Conservation (phyloP, 2,797 vertebrate genomes). For the Paratrypauchen microcephalus region DNA sequence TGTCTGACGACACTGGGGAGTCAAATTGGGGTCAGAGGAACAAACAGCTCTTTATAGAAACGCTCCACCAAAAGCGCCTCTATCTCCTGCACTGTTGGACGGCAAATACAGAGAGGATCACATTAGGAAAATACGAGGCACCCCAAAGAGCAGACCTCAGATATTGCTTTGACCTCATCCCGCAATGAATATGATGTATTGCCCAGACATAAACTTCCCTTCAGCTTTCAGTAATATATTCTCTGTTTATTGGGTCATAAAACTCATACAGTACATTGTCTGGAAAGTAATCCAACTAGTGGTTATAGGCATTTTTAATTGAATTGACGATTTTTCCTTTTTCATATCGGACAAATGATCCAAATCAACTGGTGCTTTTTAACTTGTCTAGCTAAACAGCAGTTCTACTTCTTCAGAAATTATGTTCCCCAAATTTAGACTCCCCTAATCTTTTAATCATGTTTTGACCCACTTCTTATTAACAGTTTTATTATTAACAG, state of each 20-base stretch:
- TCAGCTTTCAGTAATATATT: too few relatives aligned
- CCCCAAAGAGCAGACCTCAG: neutral
- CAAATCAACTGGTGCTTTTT: neutral
- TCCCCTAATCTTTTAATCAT: conserved; percentile 24
- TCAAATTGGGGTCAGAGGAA: conserved; percentile 12
- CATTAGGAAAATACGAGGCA: neutral
- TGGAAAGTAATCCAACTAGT: too few relatives aligned
- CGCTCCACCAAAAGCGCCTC: neutral
- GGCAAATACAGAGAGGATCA: neutral
- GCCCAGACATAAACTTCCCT: neutral
- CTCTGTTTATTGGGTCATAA: too few relatives aligned
- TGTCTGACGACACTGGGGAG: conserved; percentile 3
- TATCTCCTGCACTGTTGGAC: conserved; percentile 2
- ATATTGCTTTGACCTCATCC: neutral
- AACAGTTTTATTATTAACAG: too few relatives aligned
- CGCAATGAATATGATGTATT: neutral
- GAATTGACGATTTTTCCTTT: neutral
- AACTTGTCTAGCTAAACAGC: neutral
- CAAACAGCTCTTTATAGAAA: conserved; percentile 13
- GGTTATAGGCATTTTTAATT: too few relatives aligned
- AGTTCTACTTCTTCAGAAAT: conserved; percentile 1
- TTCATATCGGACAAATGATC: neutral
- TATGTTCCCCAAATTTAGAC: conserved; percentile 4
- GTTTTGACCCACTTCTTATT: conserved; percentile 9
- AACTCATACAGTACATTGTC: too few relatives aligned